Percentiles rank a stretch among this genome's conserved stretches.
Conservation (phyloP, 2,113 vertebrate genomes). For the Mustelus asterias region DNA sequence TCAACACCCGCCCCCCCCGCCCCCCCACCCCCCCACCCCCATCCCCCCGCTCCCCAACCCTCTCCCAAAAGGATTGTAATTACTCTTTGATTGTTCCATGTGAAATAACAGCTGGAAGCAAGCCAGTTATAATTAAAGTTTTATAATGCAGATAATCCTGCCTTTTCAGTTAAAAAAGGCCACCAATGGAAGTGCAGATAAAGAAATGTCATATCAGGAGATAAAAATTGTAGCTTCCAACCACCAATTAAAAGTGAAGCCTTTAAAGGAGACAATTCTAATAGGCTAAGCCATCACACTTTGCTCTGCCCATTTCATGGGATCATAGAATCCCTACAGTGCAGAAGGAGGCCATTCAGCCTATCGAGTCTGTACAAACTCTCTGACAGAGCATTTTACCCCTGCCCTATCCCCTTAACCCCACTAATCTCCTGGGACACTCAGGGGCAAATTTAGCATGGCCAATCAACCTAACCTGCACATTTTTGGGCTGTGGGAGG, state of each 20-base stretch:
- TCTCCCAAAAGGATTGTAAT: background rate
- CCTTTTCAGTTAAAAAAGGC: background rate
- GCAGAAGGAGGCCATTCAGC: no score
- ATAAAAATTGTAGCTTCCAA: background rate
- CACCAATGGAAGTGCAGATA: background rate
- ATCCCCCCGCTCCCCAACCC: no score
- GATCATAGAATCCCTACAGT: no score
- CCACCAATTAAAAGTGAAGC: background rate
- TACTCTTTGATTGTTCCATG: background rate
- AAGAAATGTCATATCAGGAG: background rate
- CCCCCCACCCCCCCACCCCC: no score
- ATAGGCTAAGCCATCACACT: background rate
- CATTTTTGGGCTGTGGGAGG: no score
- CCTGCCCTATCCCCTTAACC: no score
- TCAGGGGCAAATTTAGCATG: no score
- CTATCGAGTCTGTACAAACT: no score
- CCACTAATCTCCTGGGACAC: no score
- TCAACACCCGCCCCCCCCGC: no score
- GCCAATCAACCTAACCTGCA: no score
- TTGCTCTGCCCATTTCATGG: background rate
- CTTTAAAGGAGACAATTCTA: background rate
- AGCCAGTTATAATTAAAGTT: background rate
- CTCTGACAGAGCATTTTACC: no score
- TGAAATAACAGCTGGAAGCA: background rate
- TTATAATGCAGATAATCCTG: background rate